phyloP scores from a whole-genome alignment of 2,113 vertebrate species.

The Progne subis region DNA sequence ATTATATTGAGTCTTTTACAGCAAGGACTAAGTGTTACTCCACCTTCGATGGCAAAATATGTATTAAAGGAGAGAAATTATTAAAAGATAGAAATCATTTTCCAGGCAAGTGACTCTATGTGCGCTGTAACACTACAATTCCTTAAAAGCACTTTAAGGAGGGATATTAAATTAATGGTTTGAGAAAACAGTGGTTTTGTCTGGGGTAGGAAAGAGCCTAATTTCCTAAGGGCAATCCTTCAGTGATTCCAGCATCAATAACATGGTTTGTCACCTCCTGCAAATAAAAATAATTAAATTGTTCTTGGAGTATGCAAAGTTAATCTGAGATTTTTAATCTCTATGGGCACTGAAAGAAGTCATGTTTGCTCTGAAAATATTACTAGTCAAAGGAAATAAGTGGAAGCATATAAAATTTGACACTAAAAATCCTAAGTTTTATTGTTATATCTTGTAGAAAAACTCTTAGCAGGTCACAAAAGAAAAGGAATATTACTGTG shows the following conservation, averaged over 20 bases:
- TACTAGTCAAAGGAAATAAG: not conserved
- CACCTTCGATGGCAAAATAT: not conserved
- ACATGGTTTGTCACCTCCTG: constrained; percentile 22
- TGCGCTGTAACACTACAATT: not conserved
- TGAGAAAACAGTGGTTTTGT: not conserved
- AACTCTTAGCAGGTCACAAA: not conserved
- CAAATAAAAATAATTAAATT: constrained; percentile 55
- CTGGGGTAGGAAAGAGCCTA: not conserved
- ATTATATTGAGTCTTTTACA: not conserved
- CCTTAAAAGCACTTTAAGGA: constrained; percentile 21
- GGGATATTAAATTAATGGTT: constrained; percentile 44
- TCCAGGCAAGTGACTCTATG: not conserved
- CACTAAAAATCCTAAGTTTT: not conserved
- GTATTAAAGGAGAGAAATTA: not conserved
- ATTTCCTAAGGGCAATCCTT: constrained; percentile 24
- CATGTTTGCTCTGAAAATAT: not conserved
- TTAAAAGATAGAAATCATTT: constrained; percentile 14
- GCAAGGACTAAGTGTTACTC: not conserved
- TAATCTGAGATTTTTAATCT: not conserved
- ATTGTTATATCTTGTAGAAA: not conserved
- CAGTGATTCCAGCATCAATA: constrained; percentile 4
- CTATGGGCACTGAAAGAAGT: not conserved
- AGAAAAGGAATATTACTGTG: not conserved
- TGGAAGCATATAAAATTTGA: not conserved
- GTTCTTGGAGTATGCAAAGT: not conserved